Evolutionary conservation across 2,797 vertebrate genomes (phyloP).

Genomic region (Pseudopleuronectes americanus): DNA sequence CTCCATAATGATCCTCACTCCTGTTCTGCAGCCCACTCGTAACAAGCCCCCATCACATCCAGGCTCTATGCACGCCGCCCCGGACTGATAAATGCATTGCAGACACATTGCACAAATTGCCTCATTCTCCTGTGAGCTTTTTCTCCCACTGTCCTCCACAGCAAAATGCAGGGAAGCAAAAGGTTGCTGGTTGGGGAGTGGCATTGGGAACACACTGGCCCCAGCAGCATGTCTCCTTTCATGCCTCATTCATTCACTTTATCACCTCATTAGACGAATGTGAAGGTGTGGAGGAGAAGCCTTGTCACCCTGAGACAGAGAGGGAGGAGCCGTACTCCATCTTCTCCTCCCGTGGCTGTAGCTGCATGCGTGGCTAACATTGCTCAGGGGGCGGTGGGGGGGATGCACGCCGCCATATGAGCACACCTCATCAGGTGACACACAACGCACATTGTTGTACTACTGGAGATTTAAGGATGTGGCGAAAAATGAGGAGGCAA

Average conservation of each 20-base stretch:
- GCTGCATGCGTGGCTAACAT: conserved; percentile 45
- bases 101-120: conserved; percentile 76
- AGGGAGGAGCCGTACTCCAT: conserved; percentile 69
- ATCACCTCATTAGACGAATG: conserved; percentile 83
- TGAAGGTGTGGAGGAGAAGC: conserved; percentile 75
- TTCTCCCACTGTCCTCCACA: conserved; percentile 59
- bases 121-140: conserved; percentile 69
- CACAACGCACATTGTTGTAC: conserved; percentile 15
- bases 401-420: conserved; percentile 36
- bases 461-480: conserved; percentile 14
- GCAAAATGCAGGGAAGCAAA: conserved; percentile 59
- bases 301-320: conserved; percentile 77
- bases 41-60: conserved; percentile 59
- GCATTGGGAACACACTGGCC: conserved; percentile 69
- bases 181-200: conserved; percentile 66
- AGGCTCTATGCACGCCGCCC: conserved; percentile 49
- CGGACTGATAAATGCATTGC: conserved; percentile 74
- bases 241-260: conserved; percentile 84
- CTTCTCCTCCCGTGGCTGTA: conserved; percentile 64
- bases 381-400: conserved; percentile 14
- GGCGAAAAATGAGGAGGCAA: conserved; percentile 16
- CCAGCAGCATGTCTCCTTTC: conserved; percentile 78
- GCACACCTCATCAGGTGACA: conserved; percentile 61
- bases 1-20: conserved; percentile 29
- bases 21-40: conserved; percentile 26